Percentiles rank a stretch among this genome's conserved stretches.
These are phyloP conservation scores for Melanerpes formicivorus DNA, from an alignment of 2,113 vertebrate species.

Conservation along the genomic window DNA sequence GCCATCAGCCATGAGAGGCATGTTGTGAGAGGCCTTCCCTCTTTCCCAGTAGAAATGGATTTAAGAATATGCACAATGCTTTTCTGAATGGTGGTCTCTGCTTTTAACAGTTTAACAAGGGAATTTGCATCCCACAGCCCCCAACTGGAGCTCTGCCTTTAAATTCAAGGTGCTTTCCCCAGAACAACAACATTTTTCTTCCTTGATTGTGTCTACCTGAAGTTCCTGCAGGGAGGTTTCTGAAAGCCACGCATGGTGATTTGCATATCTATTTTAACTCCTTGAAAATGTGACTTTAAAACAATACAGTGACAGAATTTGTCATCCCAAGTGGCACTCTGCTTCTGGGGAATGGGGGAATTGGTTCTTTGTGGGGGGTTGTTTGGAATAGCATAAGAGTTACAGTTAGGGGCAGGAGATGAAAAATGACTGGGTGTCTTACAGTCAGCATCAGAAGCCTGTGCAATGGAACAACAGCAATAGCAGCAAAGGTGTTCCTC, in stretches of 20 bases:
- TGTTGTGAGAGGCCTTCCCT: background rate
- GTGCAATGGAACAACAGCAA: background rate
- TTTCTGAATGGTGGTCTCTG: background rate
- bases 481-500: background rate
- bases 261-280: constrained; percentile 55
- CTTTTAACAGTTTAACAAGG: background rate
- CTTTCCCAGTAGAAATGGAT: background rate
- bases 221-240: constrained; percentile 2
- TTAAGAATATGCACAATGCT: background rate
- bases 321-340: constrained; percentile 19
- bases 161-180: constrained; percentile 22
- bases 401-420: constrained; percentile 21
- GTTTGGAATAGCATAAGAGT: constrained; percentile 18
- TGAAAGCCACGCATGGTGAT: background rate
- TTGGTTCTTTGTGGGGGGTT: background rate
- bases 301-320: background rate
- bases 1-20: rapidly evolving
- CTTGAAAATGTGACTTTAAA: constrained; percentile 37
- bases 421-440: constrained; percentile 27
- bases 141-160: background rate
- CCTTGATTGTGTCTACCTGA: background rate
- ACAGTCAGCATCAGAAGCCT: background rate
- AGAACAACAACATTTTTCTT: constrained; percentile 38
- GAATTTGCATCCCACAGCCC: constrained; percentile 25
- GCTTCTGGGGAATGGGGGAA: background rate